A percentile compares a stretch with the other conserved stretches of the same genome.
These are phyloP conservation scores for Microcebus tavaratra DNA, from an alignment of 2,113 vertebrate species.

Conservation along the genomic window DNA sequence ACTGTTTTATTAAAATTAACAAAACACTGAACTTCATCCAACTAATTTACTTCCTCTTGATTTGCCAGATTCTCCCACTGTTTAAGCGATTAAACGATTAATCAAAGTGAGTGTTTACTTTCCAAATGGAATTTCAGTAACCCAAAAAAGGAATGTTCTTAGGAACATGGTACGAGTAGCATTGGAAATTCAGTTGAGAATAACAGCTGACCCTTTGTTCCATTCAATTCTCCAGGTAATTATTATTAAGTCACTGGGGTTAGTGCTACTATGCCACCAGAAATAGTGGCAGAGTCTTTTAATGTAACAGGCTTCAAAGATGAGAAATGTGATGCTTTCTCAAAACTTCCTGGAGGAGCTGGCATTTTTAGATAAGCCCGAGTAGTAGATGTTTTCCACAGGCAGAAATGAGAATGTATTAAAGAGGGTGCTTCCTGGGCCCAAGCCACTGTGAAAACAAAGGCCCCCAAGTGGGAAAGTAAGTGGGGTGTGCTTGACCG, in stretches of 20 bases:
- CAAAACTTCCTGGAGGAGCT: background rate
- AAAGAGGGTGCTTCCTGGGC: background rate
- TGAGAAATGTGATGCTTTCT: background rate
- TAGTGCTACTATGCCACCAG: background rate
- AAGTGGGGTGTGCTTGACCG: no score
- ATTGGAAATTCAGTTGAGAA: background rate
- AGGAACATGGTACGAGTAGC: background rate
- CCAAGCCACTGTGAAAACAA: background rate
- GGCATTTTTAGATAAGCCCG: background rate
- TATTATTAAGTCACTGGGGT: background rate
- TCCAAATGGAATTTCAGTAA: constrained; percentile 8
- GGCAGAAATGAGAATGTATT: background rate
- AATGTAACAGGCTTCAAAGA: background rate
- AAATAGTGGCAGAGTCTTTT: background rate
- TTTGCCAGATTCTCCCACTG: background rate
- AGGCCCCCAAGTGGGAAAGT: background rate
- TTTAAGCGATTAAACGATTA: constrained; percentile 35
- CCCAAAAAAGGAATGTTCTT: background rate
- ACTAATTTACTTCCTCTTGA: constrained; percentile 21
- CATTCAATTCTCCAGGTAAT: background rate
- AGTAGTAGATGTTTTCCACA: background rate
- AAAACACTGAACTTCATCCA: constrained; percentile 38
- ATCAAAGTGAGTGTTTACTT: constrained; percentile 13
- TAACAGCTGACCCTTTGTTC: background rate
- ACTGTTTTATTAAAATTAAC: constrained; percentile 52